Evolutionary conservation across 2,888 invertebrate genomes (phyloP).

Genomic region (Acanthosepion pharaonis): DNA sequence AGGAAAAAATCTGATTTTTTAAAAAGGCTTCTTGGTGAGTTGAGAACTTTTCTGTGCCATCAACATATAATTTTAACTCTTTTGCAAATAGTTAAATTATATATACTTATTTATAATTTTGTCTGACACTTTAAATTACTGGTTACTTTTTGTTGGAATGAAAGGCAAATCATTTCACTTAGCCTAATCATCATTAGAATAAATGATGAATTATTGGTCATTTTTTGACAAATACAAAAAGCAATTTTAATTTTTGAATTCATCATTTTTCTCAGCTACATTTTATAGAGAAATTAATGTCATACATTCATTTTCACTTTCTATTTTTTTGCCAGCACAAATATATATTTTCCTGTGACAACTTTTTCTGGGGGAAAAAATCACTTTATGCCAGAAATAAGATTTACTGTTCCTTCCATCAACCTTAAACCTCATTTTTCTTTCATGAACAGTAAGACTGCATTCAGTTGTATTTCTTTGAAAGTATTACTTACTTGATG

Average conservation of each 20-base stretch:
- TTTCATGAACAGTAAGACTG: too few species aligned
- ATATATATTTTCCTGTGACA: too few species aligned
- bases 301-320: too few species aligned
- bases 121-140: not conserved
- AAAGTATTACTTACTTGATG: too few species aligned
- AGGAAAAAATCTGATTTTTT: too few species aligned
- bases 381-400: too few species aligned
- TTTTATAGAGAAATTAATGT: not conserved
- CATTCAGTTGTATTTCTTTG: too few species aligned
- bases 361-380: too few species aligned
- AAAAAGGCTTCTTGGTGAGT: too few species aligned
- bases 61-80: not conserved
- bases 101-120: not conserved
- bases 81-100: not conserved
- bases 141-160: not conserved
- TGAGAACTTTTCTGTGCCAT: not conserved
- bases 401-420: too few species aligned
- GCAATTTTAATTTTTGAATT: not conserved
- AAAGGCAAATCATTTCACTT: not conserved
- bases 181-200: not conserved
- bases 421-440: too few species aligned
- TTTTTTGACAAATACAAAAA: not conserved
- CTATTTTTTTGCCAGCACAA: too few species aligned
- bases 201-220: not conserved
- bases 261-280: not conserved